Percentiles rank a stretch among this genome's conserved stretches.
Conservation (phyloP, 2,797 vertebrate genomes). For the Sylvilagus floridanus region DNA sequence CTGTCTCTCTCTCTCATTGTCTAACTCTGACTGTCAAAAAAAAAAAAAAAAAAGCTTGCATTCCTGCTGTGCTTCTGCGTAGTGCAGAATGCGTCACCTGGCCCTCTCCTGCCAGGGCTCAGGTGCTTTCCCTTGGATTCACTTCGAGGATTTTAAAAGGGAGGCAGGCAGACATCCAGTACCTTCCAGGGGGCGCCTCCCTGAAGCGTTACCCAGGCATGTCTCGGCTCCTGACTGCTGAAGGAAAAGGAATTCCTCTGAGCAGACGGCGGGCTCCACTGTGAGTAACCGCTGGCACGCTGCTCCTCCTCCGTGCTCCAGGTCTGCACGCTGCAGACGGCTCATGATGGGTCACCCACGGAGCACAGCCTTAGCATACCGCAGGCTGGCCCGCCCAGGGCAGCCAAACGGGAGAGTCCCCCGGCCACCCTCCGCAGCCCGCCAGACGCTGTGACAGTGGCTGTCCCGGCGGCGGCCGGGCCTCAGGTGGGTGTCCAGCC, state of each 20-base stretch:
- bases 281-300: neutral
- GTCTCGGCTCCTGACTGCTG: neutral
- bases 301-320: neutral
- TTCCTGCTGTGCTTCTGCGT: neutral
- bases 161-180: neutral
- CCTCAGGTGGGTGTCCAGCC: neutral
- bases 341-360: too few species aligned
- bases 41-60: too few species aligned
- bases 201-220: neutral
- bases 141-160: neutral
- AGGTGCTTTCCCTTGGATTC: neutral
- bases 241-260: neutral
- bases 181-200: neutral
- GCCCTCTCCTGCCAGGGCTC: neutral
- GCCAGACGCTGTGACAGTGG: neutral
- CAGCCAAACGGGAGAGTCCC: neutral
- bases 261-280: accelerated
- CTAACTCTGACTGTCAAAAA: too few species aligned
- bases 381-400: too few species aligned
- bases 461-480: accelerated
- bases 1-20: too few species aligned
- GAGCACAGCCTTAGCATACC: neutral
- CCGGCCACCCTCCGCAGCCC: too few species aligned
- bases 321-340: neutral
- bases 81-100: neutral